Conservation (phyloP, 2,113 vertebrate species). For the Atlantisia rogersi region DNA sequence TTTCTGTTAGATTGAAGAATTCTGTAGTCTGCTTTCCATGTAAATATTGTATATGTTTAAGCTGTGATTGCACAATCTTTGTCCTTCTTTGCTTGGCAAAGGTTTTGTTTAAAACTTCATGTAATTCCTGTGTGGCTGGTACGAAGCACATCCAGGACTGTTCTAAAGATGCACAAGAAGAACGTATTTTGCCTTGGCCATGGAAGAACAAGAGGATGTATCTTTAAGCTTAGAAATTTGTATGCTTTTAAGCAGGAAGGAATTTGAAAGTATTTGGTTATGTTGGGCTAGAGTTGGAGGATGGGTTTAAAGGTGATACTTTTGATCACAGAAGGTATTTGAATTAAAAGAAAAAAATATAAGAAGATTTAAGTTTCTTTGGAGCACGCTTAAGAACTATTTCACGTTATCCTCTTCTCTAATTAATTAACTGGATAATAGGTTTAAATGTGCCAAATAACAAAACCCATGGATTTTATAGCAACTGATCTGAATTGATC, state of each 20-base stretch:
- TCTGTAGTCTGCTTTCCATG: neutral
- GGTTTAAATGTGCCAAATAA: slow-evolving; percentile 66
- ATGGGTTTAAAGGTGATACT: neutral
- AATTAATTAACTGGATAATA: slow-evolving; percentile 66
- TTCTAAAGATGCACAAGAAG: neutral
- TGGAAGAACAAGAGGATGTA: neutral
- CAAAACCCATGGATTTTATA: slow-evolving; percentile 53
- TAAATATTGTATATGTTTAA: neutral
- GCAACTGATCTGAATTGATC: slow-evolving; percentile 50
- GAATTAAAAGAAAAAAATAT: slow-evolving; percentile 27
- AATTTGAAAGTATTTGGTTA: neutral
- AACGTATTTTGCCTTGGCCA: neutral
- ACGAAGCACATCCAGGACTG: neutral
- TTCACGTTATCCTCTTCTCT: slow-evolving; percentile 47
- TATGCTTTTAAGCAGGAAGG: neutral
- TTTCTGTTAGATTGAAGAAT: neutral
- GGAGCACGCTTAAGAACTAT: slow-evolving; percentile 38
- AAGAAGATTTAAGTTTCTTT: slow-evolving; percentile 35
- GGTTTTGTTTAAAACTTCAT: neutral
- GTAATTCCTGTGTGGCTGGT: neutral
- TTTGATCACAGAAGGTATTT: neutral
- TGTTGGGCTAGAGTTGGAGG: neutral
- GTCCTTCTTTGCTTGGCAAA: neutral
- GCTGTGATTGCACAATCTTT: neutral
- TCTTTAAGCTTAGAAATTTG: neutral